Conservation (phyloP, 1,140 invertebrate species). For the Tigriopus japonicus region DNA sequence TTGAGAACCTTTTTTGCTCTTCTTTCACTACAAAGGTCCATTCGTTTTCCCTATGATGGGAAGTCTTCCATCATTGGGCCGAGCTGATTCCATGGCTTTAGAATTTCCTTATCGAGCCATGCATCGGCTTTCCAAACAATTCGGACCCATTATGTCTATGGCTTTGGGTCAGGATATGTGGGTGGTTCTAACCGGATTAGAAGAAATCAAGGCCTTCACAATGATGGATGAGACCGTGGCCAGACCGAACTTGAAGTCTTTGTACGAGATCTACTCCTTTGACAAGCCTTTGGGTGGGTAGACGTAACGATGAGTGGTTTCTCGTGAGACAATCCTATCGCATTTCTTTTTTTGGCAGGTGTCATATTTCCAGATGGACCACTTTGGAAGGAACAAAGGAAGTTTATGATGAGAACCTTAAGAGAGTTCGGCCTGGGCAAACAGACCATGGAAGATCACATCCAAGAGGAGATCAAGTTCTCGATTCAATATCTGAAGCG, state of each 20-base stretch:
- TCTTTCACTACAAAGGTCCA: too few relatives aligned
- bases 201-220: background rate
- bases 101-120: background rate
- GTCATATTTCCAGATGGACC: background rate
- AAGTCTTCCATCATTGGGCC: too few relatives aligned
- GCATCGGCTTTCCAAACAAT: background rate
- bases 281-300: background rate
- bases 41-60: too few relatives aligned
- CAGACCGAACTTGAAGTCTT: background rate
- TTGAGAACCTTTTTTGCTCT: too few relatives aligned
- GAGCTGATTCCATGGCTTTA: too few relatives aligned
- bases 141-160: background rate
- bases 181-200: background rate
- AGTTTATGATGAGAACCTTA: background rate
- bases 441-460: background rate
- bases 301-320: background rate
- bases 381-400: background rate
- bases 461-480: background rate
- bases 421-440: background rate
- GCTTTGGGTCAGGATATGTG: background rate
- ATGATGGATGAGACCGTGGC: background rate
- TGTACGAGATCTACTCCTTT: background rate
- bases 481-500: too few relatives aligned
- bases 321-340: too few relatives aligned
- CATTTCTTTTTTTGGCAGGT: background rate